Percentiles rank a stretch among this genome's conserved stretches.
These are phyloP conservation scores for Anolis carolinensis DNA, from an alignment of 2,113 vertebrate genomes.

Conservation along the genomic window DNA sequence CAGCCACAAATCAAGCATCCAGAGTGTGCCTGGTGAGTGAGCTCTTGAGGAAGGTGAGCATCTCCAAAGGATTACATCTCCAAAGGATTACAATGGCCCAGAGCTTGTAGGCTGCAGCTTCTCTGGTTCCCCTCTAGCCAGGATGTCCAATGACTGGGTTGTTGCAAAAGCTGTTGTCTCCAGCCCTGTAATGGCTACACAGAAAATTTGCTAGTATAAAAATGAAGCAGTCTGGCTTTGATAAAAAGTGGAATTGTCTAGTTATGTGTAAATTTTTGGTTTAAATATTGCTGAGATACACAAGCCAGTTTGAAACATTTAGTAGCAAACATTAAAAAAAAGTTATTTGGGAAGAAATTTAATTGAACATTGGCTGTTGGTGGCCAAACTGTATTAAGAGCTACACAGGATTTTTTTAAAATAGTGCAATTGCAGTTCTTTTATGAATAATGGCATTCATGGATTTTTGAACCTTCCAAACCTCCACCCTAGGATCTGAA, in stretches of 20 bases:
- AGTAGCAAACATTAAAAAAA: too few relatives aligned
- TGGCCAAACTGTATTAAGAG: not conserved
- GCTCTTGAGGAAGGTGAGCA: too few relatives aligned
- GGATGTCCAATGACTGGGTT: not conserved
- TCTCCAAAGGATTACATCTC: too few relatives aligned
- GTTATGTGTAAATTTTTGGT: not conserved
- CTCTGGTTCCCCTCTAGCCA: not conserved
- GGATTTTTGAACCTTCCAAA: too few relatives aligned
- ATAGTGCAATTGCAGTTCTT: not conserved
- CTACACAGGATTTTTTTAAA: not conserved
- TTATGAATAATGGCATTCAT: not conserved
- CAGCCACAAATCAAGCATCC: accelerated
- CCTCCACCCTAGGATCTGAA: too few relatives aligned
- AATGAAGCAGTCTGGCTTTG: not conserved
- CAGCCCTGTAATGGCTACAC: not conserved
- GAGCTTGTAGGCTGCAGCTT: too few relatives aligned
- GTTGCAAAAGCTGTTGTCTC: too few relatives aligned
- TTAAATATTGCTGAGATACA: not conserved
- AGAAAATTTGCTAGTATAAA: not conserved
- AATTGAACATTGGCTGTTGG: too few relatives aligned
- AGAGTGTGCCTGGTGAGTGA: not conserved
- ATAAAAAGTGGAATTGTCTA: not conserved
- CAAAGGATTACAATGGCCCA: too few relatives aligned
- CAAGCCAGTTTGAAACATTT: not conserved
- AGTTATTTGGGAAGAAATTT: too few relatives aligned